Base-by-base conservation (phyloP, 2,888 invertebrate genomes). In the Ormyrus rosae region DNA sequence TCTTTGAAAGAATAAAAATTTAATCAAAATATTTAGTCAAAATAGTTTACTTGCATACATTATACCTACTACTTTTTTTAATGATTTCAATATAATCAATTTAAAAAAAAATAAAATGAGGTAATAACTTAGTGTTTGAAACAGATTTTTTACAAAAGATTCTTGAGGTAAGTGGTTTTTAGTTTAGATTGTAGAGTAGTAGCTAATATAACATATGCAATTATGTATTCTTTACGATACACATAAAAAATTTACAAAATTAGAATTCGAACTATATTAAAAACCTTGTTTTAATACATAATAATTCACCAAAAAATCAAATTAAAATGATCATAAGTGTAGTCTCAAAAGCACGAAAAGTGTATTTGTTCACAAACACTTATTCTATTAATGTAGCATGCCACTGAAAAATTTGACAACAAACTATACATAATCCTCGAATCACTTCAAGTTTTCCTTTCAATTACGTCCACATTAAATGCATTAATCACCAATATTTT, bases 361-460 rank as follows among this genome's bases (percentile, higher is more conserved):
- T 34, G 11, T 56, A 55, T 56, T 56, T 55, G 9, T 69, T 45
- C 56, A 46, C 53, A 69, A 45, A 9, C 34, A 34, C 9, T 7
- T n/a, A 50, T 48, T 48, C 53, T 58, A 69, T 10, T 13, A 45
- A 50, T 63, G 45, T 48, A 34, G 70, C 61, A 61, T 70, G 50
- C 60, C 11, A 58, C 70, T 71, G 64, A 65, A 72, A 71, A 81
- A 74, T 61, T 48, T 73, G 53, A 56, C 68, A 11, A 63, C 53
- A 53, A 65, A 55, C 60, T 77, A 71, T 19, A n/a, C 63, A 19
- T 55, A 53, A 10, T 34, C 50, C 50, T 46, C 45, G 9, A 78
- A 46, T 68, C 61, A 78, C 10, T 68, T n/a, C 7, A 45, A 67
- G 61, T 48, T 78, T 60, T 76, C 9, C 34, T 73, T 34, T 19